Conservation (phyloP, 2,113 vertebrate species). For the Catharus fuscescens region DNA sequence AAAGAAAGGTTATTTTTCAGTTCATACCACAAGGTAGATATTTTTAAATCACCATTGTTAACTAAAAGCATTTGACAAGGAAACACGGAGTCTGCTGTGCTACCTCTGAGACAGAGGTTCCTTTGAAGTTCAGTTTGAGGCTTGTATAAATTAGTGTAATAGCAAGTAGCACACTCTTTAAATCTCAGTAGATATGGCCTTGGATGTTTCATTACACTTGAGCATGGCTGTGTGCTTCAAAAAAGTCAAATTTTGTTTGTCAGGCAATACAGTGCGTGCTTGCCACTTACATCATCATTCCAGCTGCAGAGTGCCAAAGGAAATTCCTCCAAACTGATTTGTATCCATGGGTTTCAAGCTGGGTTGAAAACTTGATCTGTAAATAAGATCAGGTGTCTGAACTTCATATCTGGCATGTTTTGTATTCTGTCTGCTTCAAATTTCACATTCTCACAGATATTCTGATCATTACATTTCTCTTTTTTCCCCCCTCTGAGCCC, state of each 20-base stretch:
- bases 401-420: not conserved
- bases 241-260: not conserved
- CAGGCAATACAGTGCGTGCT: not conserved
- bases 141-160: not conserved
- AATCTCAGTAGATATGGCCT: not conserved
- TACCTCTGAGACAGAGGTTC: constrained; percentile 8
- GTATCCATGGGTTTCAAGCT: constrained; percentile 39
- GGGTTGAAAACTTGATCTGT: not conserved
- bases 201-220: not conserved
- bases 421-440: not conserved
- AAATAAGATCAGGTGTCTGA: not conserved
- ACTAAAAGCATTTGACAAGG: not conserved
- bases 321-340: constrained; percentile 26
- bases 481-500: not conserved
- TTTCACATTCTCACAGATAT: not conserved
- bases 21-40: not conserved
- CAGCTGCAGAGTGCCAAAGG: not conserved
- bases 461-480: not conserved
- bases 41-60: not conserved
- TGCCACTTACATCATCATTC: not conserved
- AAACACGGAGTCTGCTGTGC: not conserved
- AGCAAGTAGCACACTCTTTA: not conserved
- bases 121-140: not conserved
- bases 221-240: not conserved
- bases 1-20: not conserved